Conservation (phyloP, 2,888 invertebrate species). For the Sminthurides aquaticus region DNA sequence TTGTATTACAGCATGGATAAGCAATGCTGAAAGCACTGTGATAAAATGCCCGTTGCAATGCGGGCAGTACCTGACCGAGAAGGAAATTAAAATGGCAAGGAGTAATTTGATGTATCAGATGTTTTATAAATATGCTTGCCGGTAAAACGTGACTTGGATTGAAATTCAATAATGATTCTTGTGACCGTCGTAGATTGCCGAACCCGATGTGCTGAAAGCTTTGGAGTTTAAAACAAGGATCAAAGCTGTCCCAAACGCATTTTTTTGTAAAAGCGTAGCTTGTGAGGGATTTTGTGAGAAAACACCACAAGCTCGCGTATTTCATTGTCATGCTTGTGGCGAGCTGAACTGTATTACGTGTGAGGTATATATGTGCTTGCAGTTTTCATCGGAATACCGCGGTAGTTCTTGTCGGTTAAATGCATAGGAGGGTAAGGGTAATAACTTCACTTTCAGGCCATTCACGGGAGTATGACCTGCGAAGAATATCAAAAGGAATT, state of each 20-base stretch:
- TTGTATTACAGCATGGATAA: no score
- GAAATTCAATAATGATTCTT: no score
- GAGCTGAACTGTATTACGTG: constrained; percentile 76
- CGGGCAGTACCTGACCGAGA: constrained; percentile 12
- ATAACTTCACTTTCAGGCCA: constrained; percentile 53
- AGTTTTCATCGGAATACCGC: no score
- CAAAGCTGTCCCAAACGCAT: constrained; percentile 68
- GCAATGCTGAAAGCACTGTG: no score
- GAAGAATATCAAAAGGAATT: constrained; percentile 65
- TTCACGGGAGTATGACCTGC: constrained; percentile 71
- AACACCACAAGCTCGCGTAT: no score
- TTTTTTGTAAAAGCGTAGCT: constrained; percentile 83
- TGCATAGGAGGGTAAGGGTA: background rate
- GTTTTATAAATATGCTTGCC: background rate
- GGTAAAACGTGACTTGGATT: no score
- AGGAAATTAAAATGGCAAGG: constrained; percentile 27
- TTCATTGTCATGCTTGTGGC: constrained; percentile 74
- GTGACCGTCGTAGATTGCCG: constrained; percentile 60
- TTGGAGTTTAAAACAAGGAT: constrained; percentile 70
- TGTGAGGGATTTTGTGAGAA: constrained; percentile 81
- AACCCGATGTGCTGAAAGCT: constrained; percentile 65
- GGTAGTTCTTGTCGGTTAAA: background rate
- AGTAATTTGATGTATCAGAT: background rate
- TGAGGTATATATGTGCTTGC: no score
- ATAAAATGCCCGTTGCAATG: constrained; percentile 22